These are phyloP conservation scores for Crepidodera aurea DNA, from an alignment of 2,888 invertebrate genomes.

Conservation along the genomic window DNA sequence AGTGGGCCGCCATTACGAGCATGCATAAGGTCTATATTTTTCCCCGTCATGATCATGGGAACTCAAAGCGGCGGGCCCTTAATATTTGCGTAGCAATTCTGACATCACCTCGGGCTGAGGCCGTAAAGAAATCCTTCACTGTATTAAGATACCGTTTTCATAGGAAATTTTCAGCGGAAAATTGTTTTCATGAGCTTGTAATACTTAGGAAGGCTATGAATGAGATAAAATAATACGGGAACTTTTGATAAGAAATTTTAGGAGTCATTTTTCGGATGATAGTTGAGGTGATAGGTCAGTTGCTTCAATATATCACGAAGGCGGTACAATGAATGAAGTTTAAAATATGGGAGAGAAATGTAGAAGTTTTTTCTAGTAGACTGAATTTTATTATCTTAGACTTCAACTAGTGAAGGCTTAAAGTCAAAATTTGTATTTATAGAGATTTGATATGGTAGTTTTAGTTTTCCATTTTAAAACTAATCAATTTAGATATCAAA, in stretches of 20 bases:
- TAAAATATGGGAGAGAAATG: too few species aligned
- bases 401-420: too few species aligned
- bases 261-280: too few species aligned
- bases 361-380: too few species aligned
- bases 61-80: conserved; percentile 25
- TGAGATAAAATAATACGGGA: neutral
- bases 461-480: too few species aligned
- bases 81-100: conserved; percentile 31
- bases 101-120: conserved; percentile 21
- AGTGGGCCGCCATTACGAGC: conserved; percentile 29
- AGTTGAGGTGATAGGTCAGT: too few species aligned
- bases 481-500: too few species aligned
- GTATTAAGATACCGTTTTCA: conserved; percentile 30
- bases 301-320: too few species aligned
- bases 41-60: neutral
- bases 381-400: too few species aligned
- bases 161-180: conserved; percentile 32
- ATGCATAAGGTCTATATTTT: conserved; percentile 29
- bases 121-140: conserved; percentile 25
- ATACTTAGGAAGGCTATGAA: conserved; percentile 12
- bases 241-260: neutral
- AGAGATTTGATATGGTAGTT: too few species aligned
- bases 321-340: too few species aligned
- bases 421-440: too few species aligned
- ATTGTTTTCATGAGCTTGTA: conserved; percentile 26